Percentiles rank a stretch among this genome's conserved stretches.
These are phyloP conservation scores for Selenia dentaria DNA, from an alignment of 2,888 invertebrate genomes.

Conservation along the genomic window DNA sequence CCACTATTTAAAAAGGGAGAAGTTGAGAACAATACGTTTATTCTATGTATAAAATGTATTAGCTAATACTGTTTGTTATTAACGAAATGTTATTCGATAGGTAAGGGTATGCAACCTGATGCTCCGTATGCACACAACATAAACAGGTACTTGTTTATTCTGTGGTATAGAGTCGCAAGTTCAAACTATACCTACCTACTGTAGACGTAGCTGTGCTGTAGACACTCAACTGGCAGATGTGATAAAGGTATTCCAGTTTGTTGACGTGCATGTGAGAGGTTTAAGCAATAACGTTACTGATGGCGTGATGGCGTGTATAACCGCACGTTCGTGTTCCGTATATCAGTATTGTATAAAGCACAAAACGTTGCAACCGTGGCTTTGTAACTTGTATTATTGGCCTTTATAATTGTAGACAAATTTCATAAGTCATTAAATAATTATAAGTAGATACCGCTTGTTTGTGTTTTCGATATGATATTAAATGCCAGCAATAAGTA, in stretches of 20 bases:
- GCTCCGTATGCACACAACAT: too few relatives aligned
- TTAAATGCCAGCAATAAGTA: too few relatives aligned
- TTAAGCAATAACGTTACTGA: constrained; percentile 42
- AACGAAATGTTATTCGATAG: constrained; percentile 1
- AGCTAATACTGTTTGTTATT: constrained; percentile 10
- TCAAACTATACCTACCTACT: background rate
- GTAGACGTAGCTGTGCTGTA: too few relatives aligned
- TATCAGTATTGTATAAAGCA: constrained; percentile 25
- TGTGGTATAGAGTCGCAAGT: constrained; percentile 2
- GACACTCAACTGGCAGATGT: too few relatives aligned
- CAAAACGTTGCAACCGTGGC: constrained; percentile 23
- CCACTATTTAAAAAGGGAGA: constrained; percentile 12
- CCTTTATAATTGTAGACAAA: constrained; percentile 14
- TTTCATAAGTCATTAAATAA: constrained; percentile 14
- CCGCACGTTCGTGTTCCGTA: constrained; percentile 20
- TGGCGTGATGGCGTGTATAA: too few relatives aligned
- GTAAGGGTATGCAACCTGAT: background rate
- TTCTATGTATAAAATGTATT: constrained; percentile 12
- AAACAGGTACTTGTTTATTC: too few relatives aligned
- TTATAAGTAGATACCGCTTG: constrained; percentile 3
- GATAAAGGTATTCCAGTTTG: constrained; percentile 29
- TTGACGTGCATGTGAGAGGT: constrained; percentile 39
- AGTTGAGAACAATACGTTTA: constrained; percentile 15
- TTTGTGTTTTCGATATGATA: too few relatives aligned
- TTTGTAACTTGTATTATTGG: constrained; percentile 6